Percentiles rank a stretch among this genome's conserved stretches.
phyloP scores from a whole-genome alignment of 2,888 invertebrate species.

The Heliconius ethilla region DNA sequence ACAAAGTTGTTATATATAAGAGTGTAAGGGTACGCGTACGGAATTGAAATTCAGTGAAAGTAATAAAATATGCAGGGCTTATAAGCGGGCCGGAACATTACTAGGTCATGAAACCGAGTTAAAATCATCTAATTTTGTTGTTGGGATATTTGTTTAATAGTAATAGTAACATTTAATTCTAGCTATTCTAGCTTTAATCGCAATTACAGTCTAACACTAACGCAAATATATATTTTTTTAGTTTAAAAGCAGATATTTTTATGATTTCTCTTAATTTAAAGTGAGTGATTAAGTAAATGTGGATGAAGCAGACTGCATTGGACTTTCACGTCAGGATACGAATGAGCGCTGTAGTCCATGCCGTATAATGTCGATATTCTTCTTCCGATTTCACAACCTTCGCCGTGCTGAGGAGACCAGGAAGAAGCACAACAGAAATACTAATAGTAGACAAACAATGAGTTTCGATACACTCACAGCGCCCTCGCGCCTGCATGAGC shows the following conservation, averaged over 20 bases:
- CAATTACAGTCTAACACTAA: neutral
- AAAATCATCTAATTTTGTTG: conserved; percentile 25
- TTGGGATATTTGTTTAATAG: conserved; percentile 10
- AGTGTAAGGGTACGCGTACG: conserved; percentile 8
- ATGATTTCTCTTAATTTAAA: conserved; percentile 1
- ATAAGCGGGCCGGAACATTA: conserved; percentile 44
- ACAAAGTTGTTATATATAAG: conserved; percentile 7
- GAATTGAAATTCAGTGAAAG: conserved; percentile 50
- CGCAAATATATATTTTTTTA: neutral
- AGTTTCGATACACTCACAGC: conserved; percentile 84
- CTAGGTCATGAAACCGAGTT: conserved; percentile 25
- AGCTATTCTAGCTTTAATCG: neutral
- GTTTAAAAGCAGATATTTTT: neutral
- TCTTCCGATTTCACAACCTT: conserved; percentile 96
- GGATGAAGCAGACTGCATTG: conserved; percentile 14
- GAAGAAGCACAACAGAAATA: conserved; percentile 57
- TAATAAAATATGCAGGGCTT: conserved; percentile 58
- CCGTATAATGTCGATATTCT: conserved; percentile 94
- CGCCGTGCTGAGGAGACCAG: conserved; percentile 89
- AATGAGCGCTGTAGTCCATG: conserved; percentile 3
- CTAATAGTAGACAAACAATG: conserved; percentile 61
- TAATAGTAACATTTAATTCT: neutral
- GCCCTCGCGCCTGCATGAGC: conserved; percentile 91
- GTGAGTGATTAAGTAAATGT: conserved; percentile 21
- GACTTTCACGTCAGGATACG: conserved; percentile 10